Conservation (phyloP, 2,113 vertebrate species). For the Lagenorhynchus albirostris region DNA sequence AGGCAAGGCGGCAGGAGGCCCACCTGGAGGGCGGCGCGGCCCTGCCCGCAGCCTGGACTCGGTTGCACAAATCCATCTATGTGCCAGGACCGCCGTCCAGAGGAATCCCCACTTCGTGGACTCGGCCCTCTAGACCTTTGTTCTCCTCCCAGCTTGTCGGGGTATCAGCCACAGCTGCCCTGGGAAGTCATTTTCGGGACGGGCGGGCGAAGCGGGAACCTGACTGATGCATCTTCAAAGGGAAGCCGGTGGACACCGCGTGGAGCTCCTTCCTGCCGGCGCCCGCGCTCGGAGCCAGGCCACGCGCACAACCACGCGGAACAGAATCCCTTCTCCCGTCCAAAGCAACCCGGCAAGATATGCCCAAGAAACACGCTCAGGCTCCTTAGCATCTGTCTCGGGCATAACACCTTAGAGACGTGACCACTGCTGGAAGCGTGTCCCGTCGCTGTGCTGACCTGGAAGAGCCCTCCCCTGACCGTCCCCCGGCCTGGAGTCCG, state of each 20-base stretch:
- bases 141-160: background rate
- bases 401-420: background rate
- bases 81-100: background rate
- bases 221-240: background rate
- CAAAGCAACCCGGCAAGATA: accelerated
- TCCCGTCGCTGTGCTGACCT: background rate
- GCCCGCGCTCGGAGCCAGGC: background rate
- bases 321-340: accelerated
- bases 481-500: background rate
- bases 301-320: accelerated
- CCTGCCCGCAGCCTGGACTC: background rate
- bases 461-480: too few relatives aligned
- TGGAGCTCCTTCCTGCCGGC: accelerated
- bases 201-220: background rate
- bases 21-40: background rate
- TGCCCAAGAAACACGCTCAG: accelerated
- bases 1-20: background rate
- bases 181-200: background rate
- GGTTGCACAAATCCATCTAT: background rate
- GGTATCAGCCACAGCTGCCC: slow-evolving; percentile 36
- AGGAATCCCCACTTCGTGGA: background rate
- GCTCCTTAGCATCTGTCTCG: background rate
- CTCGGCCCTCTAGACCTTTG: slow-evolving; percentile 3
- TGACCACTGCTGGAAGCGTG: accelerated
- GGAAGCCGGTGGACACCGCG: background rate